Conservation (phyloP, 2,797 vertebrate species). For the Megaceryle alcyon region DNA sequence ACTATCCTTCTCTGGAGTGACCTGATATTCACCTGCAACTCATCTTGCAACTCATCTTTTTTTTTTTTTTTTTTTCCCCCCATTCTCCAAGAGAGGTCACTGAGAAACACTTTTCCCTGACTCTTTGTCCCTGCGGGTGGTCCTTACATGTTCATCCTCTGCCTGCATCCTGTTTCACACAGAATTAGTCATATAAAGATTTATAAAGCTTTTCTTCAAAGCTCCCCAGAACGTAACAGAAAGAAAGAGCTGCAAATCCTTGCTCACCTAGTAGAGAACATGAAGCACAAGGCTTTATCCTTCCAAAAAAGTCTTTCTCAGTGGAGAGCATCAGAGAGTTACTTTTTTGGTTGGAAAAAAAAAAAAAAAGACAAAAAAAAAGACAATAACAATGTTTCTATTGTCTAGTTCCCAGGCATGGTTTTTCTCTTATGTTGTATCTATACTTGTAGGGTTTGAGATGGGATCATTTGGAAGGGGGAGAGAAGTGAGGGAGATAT, state of each 20-base stretch:
- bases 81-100: not conserved
- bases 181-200: not conserved
- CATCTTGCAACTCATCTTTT: not conserved
- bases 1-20: not conserved
- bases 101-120: not conserved
- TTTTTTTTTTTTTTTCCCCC: not conserved
- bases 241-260: not conserved
- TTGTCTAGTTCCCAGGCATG: not conserved
- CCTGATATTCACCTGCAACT: not conserved
- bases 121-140: not conserved
- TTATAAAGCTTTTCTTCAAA: not conserved
- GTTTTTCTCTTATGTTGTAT: not conserved
- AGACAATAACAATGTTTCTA: not conserved
- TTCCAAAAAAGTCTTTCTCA: not conserved
- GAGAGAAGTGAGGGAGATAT: not conserved
- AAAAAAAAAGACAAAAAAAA: not conserved
- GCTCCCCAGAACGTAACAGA: not conserved
- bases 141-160: accelerated
- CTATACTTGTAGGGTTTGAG: not conserved
- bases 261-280: not conserved
- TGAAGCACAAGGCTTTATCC: not conserved
- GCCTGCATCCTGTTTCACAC: accelerated
- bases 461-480: not conserved
- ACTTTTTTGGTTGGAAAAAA: not conserved
- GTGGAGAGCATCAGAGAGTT: not conserved